These are phyloP conservation scores for Prosapia bicincta DNA, from an alignment of 2,888 invertebrate species.

Conservation along the genomic window DNA sequence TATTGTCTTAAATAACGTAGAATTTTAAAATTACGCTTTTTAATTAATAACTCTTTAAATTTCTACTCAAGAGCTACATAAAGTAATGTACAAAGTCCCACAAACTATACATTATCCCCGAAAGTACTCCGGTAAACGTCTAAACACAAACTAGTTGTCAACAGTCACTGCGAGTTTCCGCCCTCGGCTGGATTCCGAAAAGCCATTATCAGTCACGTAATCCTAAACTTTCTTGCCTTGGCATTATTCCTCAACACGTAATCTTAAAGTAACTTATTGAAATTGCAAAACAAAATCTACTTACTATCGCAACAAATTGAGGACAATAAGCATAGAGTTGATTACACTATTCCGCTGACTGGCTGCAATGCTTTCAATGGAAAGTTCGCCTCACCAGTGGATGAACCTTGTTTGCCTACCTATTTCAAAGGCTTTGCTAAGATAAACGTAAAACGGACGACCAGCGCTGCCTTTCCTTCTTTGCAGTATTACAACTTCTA, in stretches of 20 bases:
- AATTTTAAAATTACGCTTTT: too few species aligned
- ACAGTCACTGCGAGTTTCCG: too few species aligned
- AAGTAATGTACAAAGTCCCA: too few species aligned
- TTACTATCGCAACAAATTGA: not conserved
- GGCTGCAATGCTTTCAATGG: not conserved
- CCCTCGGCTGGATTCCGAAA: too few species aligned
- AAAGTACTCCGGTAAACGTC: too few species aligned
- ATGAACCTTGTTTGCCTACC: not conserved
- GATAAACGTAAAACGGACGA: not conserved
- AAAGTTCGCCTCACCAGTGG: not conserved
- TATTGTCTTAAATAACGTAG: too few species aligned
- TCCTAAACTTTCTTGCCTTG: not conserved
- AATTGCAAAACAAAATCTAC: not conserved
- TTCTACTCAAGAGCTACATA: too few species aligned
- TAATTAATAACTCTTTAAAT: too few species aligned
- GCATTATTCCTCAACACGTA: not conserved
- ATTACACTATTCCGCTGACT: not conserved
- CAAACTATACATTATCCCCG: too few species aligned
- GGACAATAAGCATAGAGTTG: not conserved
- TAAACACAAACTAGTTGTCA: too few species aligned
- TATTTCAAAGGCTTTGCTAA: not conserved
- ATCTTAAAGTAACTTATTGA: not conserved
- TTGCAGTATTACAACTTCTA: too few species aligned
- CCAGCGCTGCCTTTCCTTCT: too few species aligned
- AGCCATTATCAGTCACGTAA: not conserved